These are phyloP conservation scores for Nomada fucata DNA, from an alignment of 2,888 invertebrate species.

Conservation along the genomic window DNA sequence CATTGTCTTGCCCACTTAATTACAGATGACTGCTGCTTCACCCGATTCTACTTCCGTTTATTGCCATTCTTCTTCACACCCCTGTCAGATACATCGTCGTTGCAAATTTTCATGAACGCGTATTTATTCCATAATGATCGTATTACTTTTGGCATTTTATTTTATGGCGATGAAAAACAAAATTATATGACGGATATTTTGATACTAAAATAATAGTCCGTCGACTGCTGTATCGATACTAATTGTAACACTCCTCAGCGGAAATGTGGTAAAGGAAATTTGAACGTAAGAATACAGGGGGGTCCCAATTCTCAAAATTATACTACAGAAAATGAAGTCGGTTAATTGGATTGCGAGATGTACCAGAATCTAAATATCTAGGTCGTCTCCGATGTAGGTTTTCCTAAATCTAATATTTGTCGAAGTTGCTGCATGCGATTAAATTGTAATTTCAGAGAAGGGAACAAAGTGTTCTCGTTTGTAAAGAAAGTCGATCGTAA, in stretches of 20 bases:
- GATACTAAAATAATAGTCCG: no score
- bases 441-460: not conserved
- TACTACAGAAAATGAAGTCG: conserved; percentile 13
- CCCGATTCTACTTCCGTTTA: conserved; percentile 34
- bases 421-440: not conserved
- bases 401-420: conserved; percentile 15
- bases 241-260: not conserved
- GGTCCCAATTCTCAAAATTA: not conserved
- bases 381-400: conserved; percentile 14
- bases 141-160: no score
- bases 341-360: conserved; percentile 38
- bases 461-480: not conserved
- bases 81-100: not conserved
- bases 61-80: not conserved
- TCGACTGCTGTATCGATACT: no score
- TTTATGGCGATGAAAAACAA: not conserved
- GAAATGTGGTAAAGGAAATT: not conserved
- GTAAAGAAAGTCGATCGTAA: not conserved
- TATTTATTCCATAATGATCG: not conserved
- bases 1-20: conserved; percentile 57
- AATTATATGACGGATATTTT: no score
- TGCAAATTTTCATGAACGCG: not conserved
- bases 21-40: conserved; percentile 38
- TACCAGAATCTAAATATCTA: conserved; percentile 12
- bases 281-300: not conserved